Base-by-base conservation (phyloP, 2,797 vertebrate species). In the Epinephelus malabaricus region DNA sequence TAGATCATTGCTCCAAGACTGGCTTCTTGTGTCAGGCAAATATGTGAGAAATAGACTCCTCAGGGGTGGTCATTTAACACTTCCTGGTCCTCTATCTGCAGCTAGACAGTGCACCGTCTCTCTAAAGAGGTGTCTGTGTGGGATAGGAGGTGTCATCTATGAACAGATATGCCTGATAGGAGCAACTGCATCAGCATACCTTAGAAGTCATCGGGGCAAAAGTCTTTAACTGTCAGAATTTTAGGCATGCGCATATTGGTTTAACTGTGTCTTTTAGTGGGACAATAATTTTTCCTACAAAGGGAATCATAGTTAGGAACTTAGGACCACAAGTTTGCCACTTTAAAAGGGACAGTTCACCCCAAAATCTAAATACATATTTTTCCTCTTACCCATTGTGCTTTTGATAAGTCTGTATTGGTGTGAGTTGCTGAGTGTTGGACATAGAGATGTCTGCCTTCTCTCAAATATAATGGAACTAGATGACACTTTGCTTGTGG, bases 31-130 rank as follows among this genome's bases (percentile, higher is more conserved):
- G 69, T 67, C 47, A 69, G 34, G 55, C 30, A 62, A 54, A 63
- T 25, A 27, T 25, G 10, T 70, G 45, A 77, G 46, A 56, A 5
- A 56, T 25, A 65, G 60, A 6, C 34, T 55, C 50, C 84, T 83
- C 69, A 78, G 76, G 74, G 87, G 78, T 15, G 79, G 66, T 67
- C 66, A 47, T 55, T 60, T 47, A 38, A 75, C 49, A 73, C 56
- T 62, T 82, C 25, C n/a, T 76, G 55, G 67, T 67, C 38, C n/a
- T 79, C 34, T 11, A 45, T 59, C 23, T 76, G 17, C 23, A 55
- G 47, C 34, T 55, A 30, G 43, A 56, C 49, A 30, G 45, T 5
- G 14, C 60, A 43, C 21, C 18, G 4, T 54, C 43, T 25, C 7
- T 17, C 21, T 70, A 17, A 55, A 69, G 15, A 56, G 40, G 30